phyloP scores from a whole-genome alignment of 1,140 invertebrate species.

The Bathynomus jamesi region DNA sequence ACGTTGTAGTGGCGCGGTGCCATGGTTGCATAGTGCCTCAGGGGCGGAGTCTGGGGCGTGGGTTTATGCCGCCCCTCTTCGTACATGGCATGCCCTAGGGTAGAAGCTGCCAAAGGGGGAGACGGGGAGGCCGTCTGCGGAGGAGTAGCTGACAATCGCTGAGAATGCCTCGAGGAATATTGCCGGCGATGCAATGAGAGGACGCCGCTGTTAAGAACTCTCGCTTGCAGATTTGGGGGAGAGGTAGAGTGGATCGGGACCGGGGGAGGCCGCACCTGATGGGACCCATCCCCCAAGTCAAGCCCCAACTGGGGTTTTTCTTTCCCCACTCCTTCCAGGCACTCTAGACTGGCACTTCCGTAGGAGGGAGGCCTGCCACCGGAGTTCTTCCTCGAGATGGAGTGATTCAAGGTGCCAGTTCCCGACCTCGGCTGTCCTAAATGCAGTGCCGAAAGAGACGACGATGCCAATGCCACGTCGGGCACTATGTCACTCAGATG shows the following conservation, averaged over 20 bases:
- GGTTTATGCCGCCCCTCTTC: background rate
- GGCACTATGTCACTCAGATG: conserved; percentile 74
- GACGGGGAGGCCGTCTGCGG: background rate
- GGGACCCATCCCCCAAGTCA: background rate
- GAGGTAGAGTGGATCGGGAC: background rate
- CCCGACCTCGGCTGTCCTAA: background rate
- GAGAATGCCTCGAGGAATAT: background rate
- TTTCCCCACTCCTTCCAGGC: background rate
- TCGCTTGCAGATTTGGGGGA: background rate
- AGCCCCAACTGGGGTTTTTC: background rate
- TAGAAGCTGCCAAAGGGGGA: background rate
- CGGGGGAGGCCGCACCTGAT: background rate
- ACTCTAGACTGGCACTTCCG: background rate
- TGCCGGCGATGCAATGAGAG: background rate
- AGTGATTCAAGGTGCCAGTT: background rate
- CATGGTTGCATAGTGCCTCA: background rate
- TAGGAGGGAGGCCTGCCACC: background rate
- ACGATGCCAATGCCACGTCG: conserved; percentile 78
- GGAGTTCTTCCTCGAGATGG: background rate
- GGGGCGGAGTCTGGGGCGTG: background rate
- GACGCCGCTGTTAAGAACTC: background rate
- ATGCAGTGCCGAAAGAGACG: conserved; percentile 48
- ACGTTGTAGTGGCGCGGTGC: background rate
- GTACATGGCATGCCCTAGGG: background rate
- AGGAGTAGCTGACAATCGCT: background rate